These are phyloP conservation scores for Vanessa cardui DNA, from an alignment of 2,888 invertebrate genomes.

Conservation along the genomic window DNA sequence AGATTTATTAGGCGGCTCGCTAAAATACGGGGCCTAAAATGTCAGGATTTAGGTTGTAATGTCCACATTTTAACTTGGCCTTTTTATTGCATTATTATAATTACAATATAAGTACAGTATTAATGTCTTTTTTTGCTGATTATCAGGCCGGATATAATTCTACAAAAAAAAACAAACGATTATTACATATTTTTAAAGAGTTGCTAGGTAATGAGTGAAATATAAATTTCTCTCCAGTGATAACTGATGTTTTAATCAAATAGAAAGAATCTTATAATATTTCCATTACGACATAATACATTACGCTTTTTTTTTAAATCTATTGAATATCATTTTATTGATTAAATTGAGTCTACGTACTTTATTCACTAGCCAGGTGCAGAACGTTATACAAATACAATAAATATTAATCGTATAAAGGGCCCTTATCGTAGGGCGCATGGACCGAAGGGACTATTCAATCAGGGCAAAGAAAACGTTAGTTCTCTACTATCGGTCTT, in stretches of 20 bases:
- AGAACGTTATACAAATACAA: conserved; percentile 23
- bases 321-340: background rate
- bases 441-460: conserved; percentile 50
- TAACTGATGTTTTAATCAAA: too few species aligned
- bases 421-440: conserved; percentile 48
- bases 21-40: conserved; percentile 18
- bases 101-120: too few species aligned
- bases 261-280: too few species aligned
- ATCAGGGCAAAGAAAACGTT: conserved; percentile 47
- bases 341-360: background rate
- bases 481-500: conserved; percentile 1
- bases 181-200: too few species aligned
- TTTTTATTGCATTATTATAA: background rate
- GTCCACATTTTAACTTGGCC: background rate
- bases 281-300: too few species aligned
- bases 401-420: conserved; percentile 37
- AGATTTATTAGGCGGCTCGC: conserved; percentile 11
- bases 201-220: too few species aligned
- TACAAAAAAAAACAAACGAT: too few species aligned
- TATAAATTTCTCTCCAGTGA: too few species aligned
- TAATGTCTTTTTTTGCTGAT: too few species aligned
- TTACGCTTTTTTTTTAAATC: too few species aligned
- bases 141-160: too few species aligned
- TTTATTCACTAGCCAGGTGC: background rate
- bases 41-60: background rate